Percentiles rank a stretch among this genome's conserved stretches.
Conservation (phyloP, 1,140 invertebrate species). For the Globodera rostochiensis region DNA sequence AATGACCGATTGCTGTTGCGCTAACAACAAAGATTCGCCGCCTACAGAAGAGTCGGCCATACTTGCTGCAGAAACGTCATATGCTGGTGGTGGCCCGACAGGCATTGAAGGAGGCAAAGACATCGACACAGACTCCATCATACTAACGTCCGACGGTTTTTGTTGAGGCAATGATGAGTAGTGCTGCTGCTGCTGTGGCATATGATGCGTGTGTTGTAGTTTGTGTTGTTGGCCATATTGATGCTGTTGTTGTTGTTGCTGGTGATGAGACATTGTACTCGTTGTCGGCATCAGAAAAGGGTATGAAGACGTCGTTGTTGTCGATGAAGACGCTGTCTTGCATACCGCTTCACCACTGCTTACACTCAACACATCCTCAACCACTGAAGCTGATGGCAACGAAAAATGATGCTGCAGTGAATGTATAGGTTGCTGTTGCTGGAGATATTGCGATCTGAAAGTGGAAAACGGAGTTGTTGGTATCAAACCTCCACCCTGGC, state of each 20-base stretch:
- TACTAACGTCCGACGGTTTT: neutral
- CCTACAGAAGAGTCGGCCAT: too few species aligned
- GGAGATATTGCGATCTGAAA: neutral
- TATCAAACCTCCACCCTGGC: neutral
- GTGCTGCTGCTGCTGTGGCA: constrained; percentile 2
- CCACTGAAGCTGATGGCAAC: neutral
- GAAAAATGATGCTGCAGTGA: constrained; percentile 17
- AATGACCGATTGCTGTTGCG: too few species aligned
- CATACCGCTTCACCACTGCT: neutral
- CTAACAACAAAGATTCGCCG: too few species aligned
- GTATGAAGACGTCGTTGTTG: neutral
- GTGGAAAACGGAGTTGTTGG: neutral
- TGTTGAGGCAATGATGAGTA: neutral
- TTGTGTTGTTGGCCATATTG: constrained; percentile 1
- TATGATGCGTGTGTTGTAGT: constrained; percentile 2
- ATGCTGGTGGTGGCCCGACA: neutral
- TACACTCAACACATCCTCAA: neutral
- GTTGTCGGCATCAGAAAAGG: neutral
- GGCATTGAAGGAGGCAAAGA: neutral
- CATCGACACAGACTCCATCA: neutral
- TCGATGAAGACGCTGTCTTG: neutral
- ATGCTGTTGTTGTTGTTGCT: constrained; percentile 1
- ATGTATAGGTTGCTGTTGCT: constrained; percentile 2
- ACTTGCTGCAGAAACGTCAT: neutral
- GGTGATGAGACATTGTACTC: neutral